A percentile compares a stretch with the other conserved stretches of the same genome.
Evolutionary conservation across 2,888 invertebrate species (phyloP).

Genomic region (Chesias legatella): DNA sequence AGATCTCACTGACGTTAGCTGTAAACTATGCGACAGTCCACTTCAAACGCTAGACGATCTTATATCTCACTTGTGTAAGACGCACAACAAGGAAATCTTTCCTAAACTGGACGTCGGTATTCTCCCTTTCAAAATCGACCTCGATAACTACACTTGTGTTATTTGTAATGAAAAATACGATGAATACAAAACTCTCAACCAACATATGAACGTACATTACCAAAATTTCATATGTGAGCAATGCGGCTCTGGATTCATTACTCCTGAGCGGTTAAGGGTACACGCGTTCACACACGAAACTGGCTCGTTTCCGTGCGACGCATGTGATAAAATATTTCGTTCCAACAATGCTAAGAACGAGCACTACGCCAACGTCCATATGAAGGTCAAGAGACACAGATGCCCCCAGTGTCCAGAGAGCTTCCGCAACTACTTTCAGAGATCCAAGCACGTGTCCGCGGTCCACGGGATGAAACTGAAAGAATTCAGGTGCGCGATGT

Average conservation of each 20-base stretch:
- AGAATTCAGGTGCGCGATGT: constrained; percentile 64
- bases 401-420: constrained; percentile 66
- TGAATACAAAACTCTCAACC: constrained; percentile 62
- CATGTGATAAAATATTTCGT: constrained; percentile 71
- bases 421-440: constrained; percentile 67
- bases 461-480: constrained; percentile 63
- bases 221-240: constrained; percentile 70
- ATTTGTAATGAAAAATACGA: constrained; percentile 50
- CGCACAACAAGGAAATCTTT: constrained; percentile 50
- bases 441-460: constrained; percentile 60
- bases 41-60: constrained; percentile 42
- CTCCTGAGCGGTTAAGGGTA: constrained; percentile 57
- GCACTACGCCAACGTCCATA: constrained; percentile 72
- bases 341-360: constrained; percentile 69
- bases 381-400: constrained; percentile 62
- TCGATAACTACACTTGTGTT: constrained; percentile 54
- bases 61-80: constrained; percentile 52
- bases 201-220: constrained; percentile 73
- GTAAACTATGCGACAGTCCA: constrained; percentile 52
- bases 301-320: constrained; percentile 62
- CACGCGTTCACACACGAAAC: constrained; percentile 63
- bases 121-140: constrained; percentile 56
- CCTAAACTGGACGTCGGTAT: constrained; percentile 49
- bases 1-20: constrained; percentile 55
- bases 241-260: constrained; percentile 67